Base-by-base conservation (phyloP, 2,888 invertebrate species). In the Epinotia ramella region DNA sequence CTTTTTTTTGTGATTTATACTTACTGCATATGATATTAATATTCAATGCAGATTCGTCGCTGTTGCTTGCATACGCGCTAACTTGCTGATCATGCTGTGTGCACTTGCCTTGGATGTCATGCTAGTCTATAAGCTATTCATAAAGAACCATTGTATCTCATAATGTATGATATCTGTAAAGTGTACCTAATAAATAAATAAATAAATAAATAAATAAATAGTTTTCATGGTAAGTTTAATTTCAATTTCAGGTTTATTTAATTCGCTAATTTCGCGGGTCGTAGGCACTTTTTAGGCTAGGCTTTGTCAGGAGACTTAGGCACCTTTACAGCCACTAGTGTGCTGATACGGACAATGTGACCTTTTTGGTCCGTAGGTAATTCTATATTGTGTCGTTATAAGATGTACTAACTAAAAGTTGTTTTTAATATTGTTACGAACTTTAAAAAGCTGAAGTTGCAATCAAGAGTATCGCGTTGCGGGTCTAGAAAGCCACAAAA, bases 221-320 rank as follows among this genome's bases (percentile, higher is more conserved):
- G 49, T 69, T 65, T 53, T 18, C n/a, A 7, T 20, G n/a, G 40
- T 24, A 53, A 24, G 28, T 63, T 53, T 63, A 63, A 73, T 69
- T 57, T 69, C 46, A 46, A 74, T 65, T 49, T 64, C 57, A 49
- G 57, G 59, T 69, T 65, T 64, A 46, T 49, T n/a, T n/a, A n/a
- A n/a, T n/a, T n/a, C n/a, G n/a, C 49, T 69, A 63, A 28, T 64
- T 49, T 69, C 57, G 53, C 73, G 49, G 33, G 11, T 18, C 64
- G 33, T 69, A 64, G 69, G 46, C 69, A 74, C 69, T 64, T 64
- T 70, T 70, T 53, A 28, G 64, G 57, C n/a, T 33, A 33, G 59
- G 49, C 64, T 65, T 74, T 70, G 59, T 65, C 33, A n/a, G 53
- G 64, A 64, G 49, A 49, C 59, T 28, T 49, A 65, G 69, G 63